Evolutionary conservation across 2,113 vertebrate species (phyloP).

Genomic region (Taxidea taxus): DNA sequence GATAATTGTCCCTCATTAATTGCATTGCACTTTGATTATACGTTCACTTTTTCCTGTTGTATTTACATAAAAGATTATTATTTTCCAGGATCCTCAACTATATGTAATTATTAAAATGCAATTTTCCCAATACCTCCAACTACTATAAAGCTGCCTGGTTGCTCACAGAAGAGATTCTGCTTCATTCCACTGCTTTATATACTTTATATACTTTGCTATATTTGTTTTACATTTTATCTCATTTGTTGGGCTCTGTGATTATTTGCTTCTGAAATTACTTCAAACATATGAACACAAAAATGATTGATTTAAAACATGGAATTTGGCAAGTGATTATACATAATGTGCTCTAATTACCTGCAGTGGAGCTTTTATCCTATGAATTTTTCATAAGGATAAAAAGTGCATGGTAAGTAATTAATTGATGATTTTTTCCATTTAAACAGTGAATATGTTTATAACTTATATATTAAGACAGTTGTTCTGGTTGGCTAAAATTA

Average conservation of each 20-base stretch:
- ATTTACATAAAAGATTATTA: not conserved
- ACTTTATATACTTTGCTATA: not conserved
- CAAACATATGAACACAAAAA: slow-evolving; percentile 63
- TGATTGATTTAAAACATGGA: slow-evolving; percentile 67
- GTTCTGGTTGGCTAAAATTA: slow-evolving; percentile 39
- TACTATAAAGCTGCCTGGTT: rapidly evolving
- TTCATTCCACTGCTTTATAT: slow-evolving; percentile 6
- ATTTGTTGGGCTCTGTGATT: slow-evolving; percentile 63
- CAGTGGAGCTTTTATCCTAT: slow-evolving; percentile 45
- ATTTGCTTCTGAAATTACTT: slow-evolving; percentile 74
- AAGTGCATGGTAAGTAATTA: slow-evolving; percentile 58
- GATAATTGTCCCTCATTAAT: not conserved
- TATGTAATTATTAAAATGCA: not conserved
- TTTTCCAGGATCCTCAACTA: not conserved
- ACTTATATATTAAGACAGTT: slow-evolving; percentile 52
- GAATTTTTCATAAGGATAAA: slow-evolving; percentile 73
- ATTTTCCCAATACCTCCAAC: not conserved
- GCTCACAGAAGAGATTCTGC: not conserved
- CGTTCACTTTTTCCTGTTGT: not conserved
- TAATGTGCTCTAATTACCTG: slow-evolving; percentile 69
- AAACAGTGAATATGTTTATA: slow-evolving; percentile 54
- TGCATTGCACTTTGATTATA: not conserved
- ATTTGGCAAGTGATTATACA: slow-evolving; percentile 68
- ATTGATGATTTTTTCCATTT: slow-evolving; percentile 45
- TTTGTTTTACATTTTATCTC: slow-evolving; percentile 62